Evolutionary conservation across 1,140 invertebrate genomes (phyloP).

Genomic region (Dysdera silvatica): DNA sequence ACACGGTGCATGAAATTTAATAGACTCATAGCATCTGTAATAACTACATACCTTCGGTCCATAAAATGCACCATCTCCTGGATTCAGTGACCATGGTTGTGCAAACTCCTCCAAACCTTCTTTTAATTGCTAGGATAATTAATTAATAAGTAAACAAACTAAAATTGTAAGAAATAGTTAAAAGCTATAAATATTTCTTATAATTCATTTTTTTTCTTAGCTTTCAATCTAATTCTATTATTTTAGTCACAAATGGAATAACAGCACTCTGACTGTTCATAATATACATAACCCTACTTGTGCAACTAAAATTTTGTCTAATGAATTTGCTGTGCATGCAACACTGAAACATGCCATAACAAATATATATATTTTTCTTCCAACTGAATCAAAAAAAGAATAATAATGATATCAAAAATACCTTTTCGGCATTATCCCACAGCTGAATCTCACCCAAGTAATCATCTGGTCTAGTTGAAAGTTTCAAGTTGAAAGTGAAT

Average conservation of each 20-base stretch:
- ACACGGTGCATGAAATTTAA: no score
- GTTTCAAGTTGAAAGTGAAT: constrained; percentile 82
- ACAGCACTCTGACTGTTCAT: no score
- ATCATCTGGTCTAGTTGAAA: constrained; percentile 93
- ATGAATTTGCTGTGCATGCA: no score
- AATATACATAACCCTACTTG: no score
- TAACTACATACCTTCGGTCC: constrained; percentile 68
- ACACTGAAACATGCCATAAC: no score
- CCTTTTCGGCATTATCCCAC: constrained; percentile 87
- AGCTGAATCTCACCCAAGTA: constrained; percentile 80
- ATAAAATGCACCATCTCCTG: constrained; percentile 95
- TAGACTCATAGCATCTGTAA: background rate
- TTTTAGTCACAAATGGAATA: no score
- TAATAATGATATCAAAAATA: constrained; percentile 39
- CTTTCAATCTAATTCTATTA: background rate
- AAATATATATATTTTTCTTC: no score
- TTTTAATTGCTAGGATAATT: constrained; percentile 56
- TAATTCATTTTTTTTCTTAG: no score
- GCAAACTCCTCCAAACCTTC: constrained; percentile 82
- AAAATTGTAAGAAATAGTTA: no score
- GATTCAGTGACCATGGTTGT: constrained; percentile 76
- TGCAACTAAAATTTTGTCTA: no score
- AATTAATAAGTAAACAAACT: constrained; percentile 13
- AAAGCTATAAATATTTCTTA: no score
- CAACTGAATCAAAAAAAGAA: no score